Base-by-base conservation (phyloP, 2,888 invertebrate species). In the Drosophila sordidapex region DNA sequence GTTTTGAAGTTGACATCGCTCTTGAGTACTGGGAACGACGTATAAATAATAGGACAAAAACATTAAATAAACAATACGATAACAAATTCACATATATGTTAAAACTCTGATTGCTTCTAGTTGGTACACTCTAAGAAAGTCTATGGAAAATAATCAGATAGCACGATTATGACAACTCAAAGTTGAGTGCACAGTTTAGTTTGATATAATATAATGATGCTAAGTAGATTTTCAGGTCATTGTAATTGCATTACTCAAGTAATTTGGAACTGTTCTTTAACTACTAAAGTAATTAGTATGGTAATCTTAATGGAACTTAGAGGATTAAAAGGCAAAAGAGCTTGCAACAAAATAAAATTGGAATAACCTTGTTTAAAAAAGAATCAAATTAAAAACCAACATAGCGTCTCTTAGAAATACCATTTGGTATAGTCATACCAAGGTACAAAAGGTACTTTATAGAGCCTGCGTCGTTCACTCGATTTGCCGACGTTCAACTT, bases 1-100 rank as follows among this genome's bases (percentile, higher is more conserved):
- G 53, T 54, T 68, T 78, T 74, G 74, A 88, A 88, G 75, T 80
- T 83, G 83, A 83, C 57, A 69, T 58, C 60, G 52, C 46, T 48
- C 70, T 86, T 74, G 53, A 21, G 58, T 33, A 40, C 13, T 29
- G 59, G 21, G 27, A 63, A 62, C 69, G 79, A 79, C 76, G 33
- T 36, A 48, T 29, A n/a, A 49, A 43, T 49, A 63, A 21, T 38
- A 53, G 33, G 43, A 43, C 48, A 53, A 57, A 58, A 52, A 65
- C 43, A 49, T 48, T 36, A 49, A 46, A 69, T 56, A 85, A 71
- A 57, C 43, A 38, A 70, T 64, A 79, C 31, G 18, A 62, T 57
- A 72, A 66, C 56, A 53, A 59, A 43, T 57, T 38, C 29, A 29
- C n/a, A 27, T n/a, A 29, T 40, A 38, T 21, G 21, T 29, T 29